These are phyloP conservation scores for Plusia festucae DNA, from an alignment of 2,888 invertebrate species.

Conservation along the genomic window DNA sequence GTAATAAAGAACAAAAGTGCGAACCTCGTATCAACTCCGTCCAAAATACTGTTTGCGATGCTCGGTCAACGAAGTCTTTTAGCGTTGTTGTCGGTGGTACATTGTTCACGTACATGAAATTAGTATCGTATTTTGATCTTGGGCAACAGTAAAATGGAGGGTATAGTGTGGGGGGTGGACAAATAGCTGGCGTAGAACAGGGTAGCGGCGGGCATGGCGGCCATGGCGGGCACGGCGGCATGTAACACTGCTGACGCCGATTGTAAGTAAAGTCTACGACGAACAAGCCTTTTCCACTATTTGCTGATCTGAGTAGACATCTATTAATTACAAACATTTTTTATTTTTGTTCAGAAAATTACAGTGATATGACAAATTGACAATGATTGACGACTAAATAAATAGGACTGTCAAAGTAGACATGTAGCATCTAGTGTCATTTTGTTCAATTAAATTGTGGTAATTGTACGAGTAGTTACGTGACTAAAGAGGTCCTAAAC, in stretches of 20 bases:
- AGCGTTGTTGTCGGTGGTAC: conserved; percentile 89
- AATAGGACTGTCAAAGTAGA: conserved; percentile 17
- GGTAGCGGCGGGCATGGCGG: conserved; percentile 32
- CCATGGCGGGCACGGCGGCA: conserved; percentile 40
- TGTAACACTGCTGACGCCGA: conserved; percentile 22
- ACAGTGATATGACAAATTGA: conserved; percentile 16
- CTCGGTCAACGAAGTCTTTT: conserved; percentile 92
- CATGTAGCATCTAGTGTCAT: too few relatives aligned
- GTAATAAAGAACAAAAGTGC: conserved; percentile 49
- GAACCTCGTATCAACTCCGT: conserved; percentile 93
- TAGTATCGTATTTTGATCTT: conserved; percentile 75
- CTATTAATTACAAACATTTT: conserved; percentile 39
- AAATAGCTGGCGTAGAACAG: not conserved
- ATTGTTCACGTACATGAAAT: conserved; percentile 90
- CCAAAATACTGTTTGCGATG: conserved; percentile 92
- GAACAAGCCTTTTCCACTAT: conserved; percentile 19
- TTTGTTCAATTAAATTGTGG: too few relatives aligned
- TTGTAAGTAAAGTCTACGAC: conserved; percentile 27
- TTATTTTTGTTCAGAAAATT: not conserved
- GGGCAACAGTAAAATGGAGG: conserved; percentile 75
- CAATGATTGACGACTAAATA: not conserved
- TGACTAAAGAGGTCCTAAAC: too few relatives aligned
- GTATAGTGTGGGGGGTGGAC: conserved; percentile 15
- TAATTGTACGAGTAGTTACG: too few relatives aligned
- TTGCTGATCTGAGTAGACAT: conserved; percentile 11